Evolutionary conservation across 2,888 invertebrate species (phyloP), one percentile per base, ranked within the genome.

Genomic region (Criorhina ranunculi): DNA sequence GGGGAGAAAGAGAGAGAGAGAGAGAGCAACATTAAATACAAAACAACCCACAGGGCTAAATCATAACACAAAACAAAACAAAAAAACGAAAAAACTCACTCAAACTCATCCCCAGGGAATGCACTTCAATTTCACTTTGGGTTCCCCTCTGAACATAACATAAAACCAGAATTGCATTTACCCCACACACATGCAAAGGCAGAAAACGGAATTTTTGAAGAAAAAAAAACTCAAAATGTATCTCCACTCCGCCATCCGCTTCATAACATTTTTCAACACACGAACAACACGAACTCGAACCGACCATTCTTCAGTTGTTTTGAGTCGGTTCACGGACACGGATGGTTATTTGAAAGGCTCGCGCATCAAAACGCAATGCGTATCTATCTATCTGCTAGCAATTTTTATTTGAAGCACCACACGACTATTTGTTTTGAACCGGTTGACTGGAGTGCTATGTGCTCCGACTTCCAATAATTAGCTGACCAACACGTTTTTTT

Each of bases 241-340:
- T 35, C 4, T 24, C 29, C 55, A 9, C 49, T 49, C n/a, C n/a
- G 17, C 2, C 8, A 1, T 44, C 5, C 37, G 62, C 67, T 69
- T 81, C 76, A 76, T 46, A n/a, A n/a, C n/a, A 62, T 15, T 69
- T 81, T 67, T 40, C 62, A 62, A 62, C 64, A 37, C 35, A 37
- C n/a, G 31, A 4, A 51, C 17, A 40, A 15, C 46, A 12, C n/a
- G n/a, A n/a, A n/a, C n/a, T n/a, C n/a, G n/a, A 29, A n/a, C 17
- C 55, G 12, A 42, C 44, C 66, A 78, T 62, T 62, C 49, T 73
- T 83, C 55, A 83, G 83, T 83, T 79, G 83, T 83, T 73, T 83
- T 83, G 83, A 78, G 83, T 83, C 83, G 72, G 73, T 83, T 83
- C 42, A 73, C 55, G 73, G 67, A 79, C 37, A 46, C 72, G 82